phyloP scores from a whole-genome alignment of 2,113 vertebrate species.

The Genyomyrus donnyi region DNA sequence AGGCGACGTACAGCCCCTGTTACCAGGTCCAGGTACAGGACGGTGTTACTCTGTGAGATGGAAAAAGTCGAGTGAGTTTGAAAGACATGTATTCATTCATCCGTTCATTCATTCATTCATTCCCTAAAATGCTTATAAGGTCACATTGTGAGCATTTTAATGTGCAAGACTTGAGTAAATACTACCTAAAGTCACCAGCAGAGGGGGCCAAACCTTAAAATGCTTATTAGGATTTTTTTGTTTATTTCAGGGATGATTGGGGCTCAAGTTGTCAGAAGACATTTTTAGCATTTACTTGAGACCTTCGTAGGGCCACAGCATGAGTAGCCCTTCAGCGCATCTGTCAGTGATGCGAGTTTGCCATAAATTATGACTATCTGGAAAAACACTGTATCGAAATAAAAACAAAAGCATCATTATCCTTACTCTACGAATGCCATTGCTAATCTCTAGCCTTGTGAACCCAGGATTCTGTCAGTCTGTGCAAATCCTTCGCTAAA shows the following conservation, averaged over 20 bases:
- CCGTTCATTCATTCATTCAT: not conserved
- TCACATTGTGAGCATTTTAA: not conserved
- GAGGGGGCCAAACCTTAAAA: constrained; percentile 18
- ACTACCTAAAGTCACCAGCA: constrained; percentile 20
- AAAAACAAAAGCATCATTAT: constrained; percentile 7
- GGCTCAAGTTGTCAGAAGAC: not conserved
- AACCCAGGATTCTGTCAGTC: constrained; percentile 3
- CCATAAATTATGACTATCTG: constrained; percentile 14
- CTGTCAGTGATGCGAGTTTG: not conserved
- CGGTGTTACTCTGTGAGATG: constrained; percentile 70
- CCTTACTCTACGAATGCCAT: not conserved
- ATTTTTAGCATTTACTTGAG: not conserved
- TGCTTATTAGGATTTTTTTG: not conserved
- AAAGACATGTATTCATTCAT: not conserved
- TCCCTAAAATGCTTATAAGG: not conserved
- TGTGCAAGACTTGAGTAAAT: not conserved
- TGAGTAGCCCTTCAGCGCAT: not conserved
- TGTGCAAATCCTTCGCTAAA: not conserved
- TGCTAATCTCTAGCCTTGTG: constrained; percentile 13
- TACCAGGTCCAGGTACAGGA: constrained; percentile 74
- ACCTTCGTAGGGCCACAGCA: not conserved
- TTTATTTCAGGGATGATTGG: not conserved
- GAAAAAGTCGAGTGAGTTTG: constrained; percentile 18
- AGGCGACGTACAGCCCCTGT: constrained; percentile 68
- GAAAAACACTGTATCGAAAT: constrained; percentile 14